These are phyloP conservation scores for Hyperoplus immaculatus DNA, from an alignment of 2,797 vertebrate genomes.

Conservation along the genomic window DNA sequence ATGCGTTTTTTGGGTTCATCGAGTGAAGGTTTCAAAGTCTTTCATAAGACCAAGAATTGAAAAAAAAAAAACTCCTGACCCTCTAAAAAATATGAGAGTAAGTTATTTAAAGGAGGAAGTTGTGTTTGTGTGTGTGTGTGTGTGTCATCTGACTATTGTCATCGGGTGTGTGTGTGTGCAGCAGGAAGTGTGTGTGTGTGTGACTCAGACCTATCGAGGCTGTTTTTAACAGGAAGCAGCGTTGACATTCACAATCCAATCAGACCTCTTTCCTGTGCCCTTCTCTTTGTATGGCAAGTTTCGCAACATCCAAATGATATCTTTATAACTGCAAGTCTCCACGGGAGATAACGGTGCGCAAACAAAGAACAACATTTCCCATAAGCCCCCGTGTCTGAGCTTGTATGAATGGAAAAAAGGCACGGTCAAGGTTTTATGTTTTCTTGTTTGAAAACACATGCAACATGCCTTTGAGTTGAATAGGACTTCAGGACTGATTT, in stretches of 20 bases:
- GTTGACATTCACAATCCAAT: constrained; percentile 53
- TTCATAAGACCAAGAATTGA: constrained; percentile 42
- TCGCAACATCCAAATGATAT: constrained; percentile 8
- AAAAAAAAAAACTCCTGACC: not conserved
- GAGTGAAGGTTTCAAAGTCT: constrained; percentile 9
- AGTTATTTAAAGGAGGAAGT: not conserved
- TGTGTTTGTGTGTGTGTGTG: not conserved
- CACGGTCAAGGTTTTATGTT: too few relatives aligned
- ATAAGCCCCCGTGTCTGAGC: not conserved
- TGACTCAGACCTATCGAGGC: constrained; percentile 35
- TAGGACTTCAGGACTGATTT: too few relatives aligned
- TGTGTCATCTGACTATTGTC: constrained; percentile 49
- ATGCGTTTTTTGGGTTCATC: constrained; percentile 31
- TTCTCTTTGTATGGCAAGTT: constrained; percentile 37
- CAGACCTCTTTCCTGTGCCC: constrained; percentile 63
- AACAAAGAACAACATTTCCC: constrained; percentile 14
- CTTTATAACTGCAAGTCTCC: not conserved
- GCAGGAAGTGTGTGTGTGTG: constrained; percentile 68
- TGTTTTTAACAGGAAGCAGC: constrained; percentile 68
- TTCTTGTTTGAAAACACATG: not conserved
- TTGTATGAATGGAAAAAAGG: not conserved
- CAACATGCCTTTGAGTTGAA: not conserved
- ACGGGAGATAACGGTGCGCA: not conserved
- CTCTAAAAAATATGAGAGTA: too few relatives aligned
- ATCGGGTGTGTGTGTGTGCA: constrained; percentile 30